Percentiles rank a stretch among this genome's conserved stretches.
Evolutionary conservation across 1,140 invertebrate species (phyloP).

Genomic region (Bombus fervidus): DNA sequence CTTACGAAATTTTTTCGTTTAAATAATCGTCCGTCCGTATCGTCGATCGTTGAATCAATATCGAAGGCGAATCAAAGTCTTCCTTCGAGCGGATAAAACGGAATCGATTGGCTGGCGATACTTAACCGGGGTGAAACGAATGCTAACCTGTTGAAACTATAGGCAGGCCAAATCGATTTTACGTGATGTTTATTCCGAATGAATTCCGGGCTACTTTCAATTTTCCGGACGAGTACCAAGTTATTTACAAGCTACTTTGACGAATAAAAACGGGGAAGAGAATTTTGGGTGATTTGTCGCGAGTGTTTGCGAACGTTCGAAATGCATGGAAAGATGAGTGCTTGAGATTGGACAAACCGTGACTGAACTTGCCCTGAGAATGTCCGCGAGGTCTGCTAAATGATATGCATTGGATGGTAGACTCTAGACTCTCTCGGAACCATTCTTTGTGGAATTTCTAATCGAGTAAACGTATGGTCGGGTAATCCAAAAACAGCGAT

Average conservation of each 20-base stretch:
- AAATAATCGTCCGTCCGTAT: background rate
- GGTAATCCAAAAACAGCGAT: background rate
- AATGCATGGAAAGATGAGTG: too few relatives aligned
- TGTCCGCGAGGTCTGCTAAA: background rate
- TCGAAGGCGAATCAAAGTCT: background rate
- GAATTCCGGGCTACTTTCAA: background rate
- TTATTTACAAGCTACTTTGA: background rate
- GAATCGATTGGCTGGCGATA: slow-evolving; percentile 7
- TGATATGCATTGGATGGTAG: background rate
- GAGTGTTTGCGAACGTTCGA: too few relatives aligned
- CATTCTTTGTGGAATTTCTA: background rate
- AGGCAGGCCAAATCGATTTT: too few relatives aligned
- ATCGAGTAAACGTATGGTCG: background rate
- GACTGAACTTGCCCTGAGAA: background rate
- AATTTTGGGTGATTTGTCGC: background rate
- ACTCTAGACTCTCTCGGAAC: background rate
- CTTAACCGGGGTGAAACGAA: background rate
- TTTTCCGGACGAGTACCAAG: background rate
- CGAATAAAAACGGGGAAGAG: background rate
- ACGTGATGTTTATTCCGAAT: too few relatives aligned
- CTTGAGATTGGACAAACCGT: background rate
- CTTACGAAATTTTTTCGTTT: background rate
- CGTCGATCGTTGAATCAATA: background rate
- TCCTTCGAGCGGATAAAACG: slow-evolving; percentile 17
- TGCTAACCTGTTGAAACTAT: slow-evolving; percentile 27